A percentile compares a stretch with the other conserved stretches of the same genome.
These are phyloP conservation scores for Euphonia xanthogaster DNA, from an alignment of 2,797 vertebrate species.

Conservation along the genomic window DNA sequence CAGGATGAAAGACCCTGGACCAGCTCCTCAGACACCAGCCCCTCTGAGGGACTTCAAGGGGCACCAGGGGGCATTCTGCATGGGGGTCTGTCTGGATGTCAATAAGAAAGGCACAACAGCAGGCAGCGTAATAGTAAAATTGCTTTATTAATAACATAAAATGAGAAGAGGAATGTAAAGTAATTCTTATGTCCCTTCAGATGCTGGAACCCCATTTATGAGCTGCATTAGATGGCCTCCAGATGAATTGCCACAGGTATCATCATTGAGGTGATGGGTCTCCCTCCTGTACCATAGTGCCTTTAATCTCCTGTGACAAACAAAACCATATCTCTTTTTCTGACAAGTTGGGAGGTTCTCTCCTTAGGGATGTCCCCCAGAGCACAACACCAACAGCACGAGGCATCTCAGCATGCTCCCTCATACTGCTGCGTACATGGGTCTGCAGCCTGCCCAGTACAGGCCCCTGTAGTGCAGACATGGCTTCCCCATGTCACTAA, in stretches of 20 bases:
- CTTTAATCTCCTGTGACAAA: not conserved
- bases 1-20: not conserved
- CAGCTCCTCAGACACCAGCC: not conserved
- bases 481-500: not conserved
- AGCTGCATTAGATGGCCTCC: not conserved
- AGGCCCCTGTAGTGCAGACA: not conserved
- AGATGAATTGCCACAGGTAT: not conserved
- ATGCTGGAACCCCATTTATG: not conserved
- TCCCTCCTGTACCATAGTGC: not conserved
- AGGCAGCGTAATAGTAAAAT: not conserved
- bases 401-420: not conserved
- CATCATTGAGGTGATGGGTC: not conserved
- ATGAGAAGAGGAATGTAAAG: not conserved
- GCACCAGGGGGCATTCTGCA: not conserved
- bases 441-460: not conserved
- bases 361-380: not conserved
- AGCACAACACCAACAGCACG: not conserved
- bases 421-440: accelerated
- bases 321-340: not conserved
- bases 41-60: not conserved
- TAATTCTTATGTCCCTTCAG: not conserved
- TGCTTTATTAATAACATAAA: not conserved
- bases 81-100: accelerated
- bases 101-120: not conserved
- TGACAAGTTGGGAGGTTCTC: not conserved